These are phyloP conservation scores for Sinodicranocentrus sp. DNA, from an alignment of 2,888 invertebrate genomes.

Conservation along the genomic window DNA sequence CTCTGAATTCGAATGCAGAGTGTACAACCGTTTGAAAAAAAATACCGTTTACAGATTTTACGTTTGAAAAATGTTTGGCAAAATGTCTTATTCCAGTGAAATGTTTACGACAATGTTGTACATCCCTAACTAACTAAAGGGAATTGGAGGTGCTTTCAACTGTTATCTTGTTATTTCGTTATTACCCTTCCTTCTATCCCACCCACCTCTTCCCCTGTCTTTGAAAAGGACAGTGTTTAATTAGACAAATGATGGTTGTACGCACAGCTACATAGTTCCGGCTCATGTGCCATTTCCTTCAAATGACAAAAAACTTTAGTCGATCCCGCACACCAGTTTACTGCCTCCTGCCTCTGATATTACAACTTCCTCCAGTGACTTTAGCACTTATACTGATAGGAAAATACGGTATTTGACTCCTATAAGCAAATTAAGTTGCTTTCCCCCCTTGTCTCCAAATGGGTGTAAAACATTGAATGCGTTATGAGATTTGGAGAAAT, in stretches of 20 bases:
- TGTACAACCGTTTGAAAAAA: too few species aligned
- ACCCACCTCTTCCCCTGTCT: conserved; percentile 11
- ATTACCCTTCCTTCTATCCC: conserved; percentile 11
- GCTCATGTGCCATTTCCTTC: conserved; percentile 62
- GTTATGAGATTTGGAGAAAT: conserved; percentile 44
- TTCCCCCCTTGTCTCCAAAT: conserved; percentile 4
- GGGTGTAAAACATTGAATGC: conserved; percentile 35
- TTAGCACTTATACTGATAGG: conserved; percentile 14
- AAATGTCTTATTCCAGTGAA: too few species aligned
- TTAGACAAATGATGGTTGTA: conserved; percentile 74
- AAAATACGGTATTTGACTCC: not conserved
- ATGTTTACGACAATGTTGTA: too few species aligned
- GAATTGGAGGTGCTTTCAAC: not conserved
- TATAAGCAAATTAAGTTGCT: conserved; percentile 35
- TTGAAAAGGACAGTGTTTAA: conserved; percentile 64
- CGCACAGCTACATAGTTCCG: conserved; percentile 66
- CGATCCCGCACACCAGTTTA: conserved; percentile 7
- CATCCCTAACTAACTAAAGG: not conserved
- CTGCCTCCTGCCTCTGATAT: conserved; percentile 1
- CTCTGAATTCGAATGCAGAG: too few species aligned
- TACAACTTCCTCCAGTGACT: not conserved
- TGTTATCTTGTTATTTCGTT: too few species aligned
- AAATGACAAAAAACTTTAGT: conserved; percentile 46
- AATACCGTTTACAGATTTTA: too few species aligned
- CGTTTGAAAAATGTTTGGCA: too few species aligned